These are phyloP conservation scores for Holocentrus rufus DNA, from an alignment of 2,797 vertebrate genomes.

Conservation along the genomic window DNA sequence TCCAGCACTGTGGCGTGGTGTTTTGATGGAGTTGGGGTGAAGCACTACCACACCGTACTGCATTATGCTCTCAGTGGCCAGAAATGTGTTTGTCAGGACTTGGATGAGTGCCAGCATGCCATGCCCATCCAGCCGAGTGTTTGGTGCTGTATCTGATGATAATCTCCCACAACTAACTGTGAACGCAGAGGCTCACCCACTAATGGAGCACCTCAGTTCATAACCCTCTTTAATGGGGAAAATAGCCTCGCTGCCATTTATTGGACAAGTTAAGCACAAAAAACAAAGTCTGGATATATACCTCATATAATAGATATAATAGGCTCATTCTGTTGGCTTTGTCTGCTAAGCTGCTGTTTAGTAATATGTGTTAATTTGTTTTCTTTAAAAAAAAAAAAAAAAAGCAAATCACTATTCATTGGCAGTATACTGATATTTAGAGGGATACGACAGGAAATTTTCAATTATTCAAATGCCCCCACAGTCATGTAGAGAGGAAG, in stretches of 20 bases:
- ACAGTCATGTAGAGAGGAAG: conserved; percentile 55
- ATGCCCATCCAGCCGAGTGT: conserved; percentile 49
- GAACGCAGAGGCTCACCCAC: conserved; percentile 29
- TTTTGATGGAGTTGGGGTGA: conserved; percentile 39
- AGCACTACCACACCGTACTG: conserved; percentile 35
- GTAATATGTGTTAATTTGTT: conserved; percentile 10
- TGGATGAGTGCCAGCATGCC: conserved; percentile 48
- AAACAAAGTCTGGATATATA: neutral
- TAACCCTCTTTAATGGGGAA: conserved; percentile 14
- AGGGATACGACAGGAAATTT: conserved; percentile 39
- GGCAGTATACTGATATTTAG: conserved; percentile 42
- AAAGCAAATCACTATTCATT: conserved; percentile 30
- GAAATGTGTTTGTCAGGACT: conserved; percentile 62
- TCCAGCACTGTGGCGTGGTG: conserved; percentile 30
- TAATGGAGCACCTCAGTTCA: conserved; percentile 44
- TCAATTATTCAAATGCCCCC: conserved; percentile 61
- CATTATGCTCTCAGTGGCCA: conserved; percentile 49
- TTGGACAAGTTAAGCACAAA: conserved; percentile 21
- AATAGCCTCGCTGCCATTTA: conserved; percentile 10
- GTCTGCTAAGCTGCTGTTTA: conserved; percentile 13
- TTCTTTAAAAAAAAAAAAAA: conserved; percentile 26
- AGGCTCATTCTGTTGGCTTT: conserved; percentile 24
- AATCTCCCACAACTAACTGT: conserved; percentile 54
- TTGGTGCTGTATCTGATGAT: conserved; percentile 53
- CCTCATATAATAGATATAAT: conserved; percentile 1